Evolutionary conservation across 1,140 invertebrate genomes (phyloP).

Genomic region (Brachionus asplanchnoidis): DNA sequence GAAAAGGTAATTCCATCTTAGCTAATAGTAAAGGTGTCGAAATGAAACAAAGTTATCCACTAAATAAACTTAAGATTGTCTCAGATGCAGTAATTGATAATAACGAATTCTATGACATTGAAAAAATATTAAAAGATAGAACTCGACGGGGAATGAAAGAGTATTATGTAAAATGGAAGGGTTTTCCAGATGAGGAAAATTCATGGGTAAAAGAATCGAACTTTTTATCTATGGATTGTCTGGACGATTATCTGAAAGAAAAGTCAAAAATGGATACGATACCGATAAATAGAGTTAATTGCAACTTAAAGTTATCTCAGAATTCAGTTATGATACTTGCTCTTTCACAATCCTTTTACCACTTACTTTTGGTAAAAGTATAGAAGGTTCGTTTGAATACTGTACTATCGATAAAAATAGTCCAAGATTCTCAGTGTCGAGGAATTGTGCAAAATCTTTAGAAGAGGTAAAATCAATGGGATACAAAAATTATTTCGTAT

Average conservation of each 20-base stretch:
- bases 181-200: constrained; percentile 34
- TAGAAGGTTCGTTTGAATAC: constrained; percentile 10
- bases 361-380: neutral
- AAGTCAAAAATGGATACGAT: constrained; percentile 13
- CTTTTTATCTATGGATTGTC: neutral
- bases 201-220: constrained; percentile 29
- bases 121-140: no score
- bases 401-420: constrained; percentile 1
- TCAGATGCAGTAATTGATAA: no score
- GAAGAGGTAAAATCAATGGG: neutral
- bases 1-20: no score
- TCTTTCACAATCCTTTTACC: constrained; percentile 10
- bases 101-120: no score
- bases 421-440: constrained; percentile 15
- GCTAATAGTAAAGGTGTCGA: no score
- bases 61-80: no score
- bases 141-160: no score
- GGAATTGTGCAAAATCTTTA: constrained; percentile 21
- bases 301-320: neutral
- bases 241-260: constrained; percentile 26
- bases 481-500: constrained; percentile 10
- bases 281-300: constrained; percentile 16
- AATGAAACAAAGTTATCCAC: no score
- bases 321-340: neutral
- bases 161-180: constrained; percentile 41